Percentiles rank a stretch among this genome's conserved stretches.
Evolutionary conservation across 2,888 invertebrate genomes (phyloP).

Genomic region (Patella ulyssiponensis): DNA sequence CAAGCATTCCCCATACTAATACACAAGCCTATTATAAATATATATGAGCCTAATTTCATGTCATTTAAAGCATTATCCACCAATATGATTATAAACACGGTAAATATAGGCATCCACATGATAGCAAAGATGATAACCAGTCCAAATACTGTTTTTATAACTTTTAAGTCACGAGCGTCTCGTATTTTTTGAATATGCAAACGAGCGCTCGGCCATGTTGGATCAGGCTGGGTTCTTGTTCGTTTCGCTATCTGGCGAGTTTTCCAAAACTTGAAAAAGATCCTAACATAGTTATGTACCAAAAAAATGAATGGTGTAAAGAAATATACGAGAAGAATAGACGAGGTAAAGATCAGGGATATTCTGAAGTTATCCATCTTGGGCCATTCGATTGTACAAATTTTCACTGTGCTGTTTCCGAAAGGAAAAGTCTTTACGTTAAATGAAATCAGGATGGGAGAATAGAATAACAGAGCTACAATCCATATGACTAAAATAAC

Average conservation of each 20-base stretch:
- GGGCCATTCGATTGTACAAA: conserved; percentile 61
- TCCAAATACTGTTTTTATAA: conserved; percentile 52
- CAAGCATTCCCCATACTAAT: conserved; percentile 51
- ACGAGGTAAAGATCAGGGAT: conserved; percentile 39
- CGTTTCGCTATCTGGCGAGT: conserved; percentile 34
- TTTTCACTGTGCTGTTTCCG: conserved; percentile 33
- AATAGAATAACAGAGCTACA: conserved; percentile 35
- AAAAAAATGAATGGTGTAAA: conserved; percentile 46
- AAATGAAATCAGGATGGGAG: conserved; percentile 53
- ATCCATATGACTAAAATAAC: conserved; percentile 48
- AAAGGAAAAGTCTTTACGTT: conserved; percentile 39
- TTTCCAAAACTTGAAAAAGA: conserved; percentile 46
- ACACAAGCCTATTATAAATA: conserved; percentile 44
- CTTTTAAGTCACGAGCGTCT: conserved; percentile 40
- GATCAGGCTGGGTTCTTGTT: background rate
- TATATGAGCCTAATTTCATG: conserved; percentile 46
- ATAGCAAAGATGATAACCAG: conserved; percentile 51
- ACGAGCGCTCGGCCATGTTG: background rate
- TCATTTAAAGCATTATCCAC: conserved; percentile 40
- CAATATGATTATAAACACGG: conserved; percentile 48
- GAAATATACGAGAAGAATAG: conserved; percentile 40
- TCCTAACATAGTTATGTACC: conserved; percentile 46
- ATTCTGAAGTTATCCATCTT: conserved; percentile 26
- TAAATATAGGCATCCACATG: conserved; percentile 57
- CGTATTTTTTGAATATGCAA: conserved; percentile 23